Percentiles rank a stretch among this genome's conserved stretches.
Conservation (phyloP, 2,113 vertebrate species). For the Edolisoma coerulescens region DNA sequence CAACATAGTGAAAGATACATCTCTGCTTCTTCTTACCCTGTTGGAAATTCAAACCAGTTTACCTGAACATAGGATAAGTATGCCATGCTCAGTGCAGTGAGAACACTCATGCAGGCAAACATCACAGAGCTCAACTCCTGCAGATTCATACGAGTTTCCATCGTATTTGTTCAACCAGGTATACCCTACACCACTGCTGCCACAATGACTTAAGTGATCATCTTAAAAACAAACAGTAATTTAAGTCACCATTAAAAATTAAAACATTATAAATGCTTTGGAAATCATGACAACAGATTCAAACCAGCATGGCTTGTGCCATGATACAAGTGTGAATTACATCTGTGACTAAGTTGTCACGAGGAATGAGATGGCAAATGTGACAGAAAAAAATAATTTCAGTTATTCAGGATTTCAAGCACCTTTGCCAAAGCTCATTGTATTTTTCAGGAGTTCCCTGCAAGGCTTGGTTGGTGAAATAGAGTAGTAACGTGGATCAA, state of each 20-base stretch:
- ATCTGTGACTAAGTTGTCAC: neutral
- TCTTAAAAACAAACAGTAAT: neutral
- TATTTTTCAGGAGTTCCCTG: neutral
- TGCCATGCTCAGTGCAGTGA: neutral
- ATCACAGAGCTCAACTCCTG: neutral
- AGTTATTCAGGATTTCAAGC: neutral
- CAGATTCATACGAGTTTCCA: neutral
- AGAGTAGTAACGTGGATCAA: neutral
- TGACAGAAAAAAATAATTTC: neutral
- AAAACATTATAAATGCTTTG: neutral
- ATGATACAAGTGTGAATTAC: neutral
- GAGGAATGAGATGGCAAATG: neutral
- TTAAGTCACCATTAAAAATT: neutral
- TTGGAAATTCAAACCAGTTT: neutral
- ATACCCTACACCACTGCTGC: neutral
- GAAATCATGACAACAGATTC: neutral
- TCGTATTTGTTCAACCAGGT: accelerated
- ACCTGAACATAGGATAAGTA: neutral
- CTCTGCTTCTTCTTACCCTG: neutral
- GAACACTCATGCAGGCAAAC: neutral
- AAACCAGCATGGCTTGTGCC: neutral
- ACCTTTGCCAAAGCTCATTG: neutral
- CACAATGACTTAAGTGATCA: neutral
- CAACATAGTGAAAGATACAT: neutral
- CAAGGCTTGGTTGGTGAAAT: neutral